Percentiles rank a stretch among this genome's conserved stretches.
Evolutionary conservation across 2,113 vertebrate genomes (phyloP).

Genomic region (Tragelaphus scriptus): DNA sequence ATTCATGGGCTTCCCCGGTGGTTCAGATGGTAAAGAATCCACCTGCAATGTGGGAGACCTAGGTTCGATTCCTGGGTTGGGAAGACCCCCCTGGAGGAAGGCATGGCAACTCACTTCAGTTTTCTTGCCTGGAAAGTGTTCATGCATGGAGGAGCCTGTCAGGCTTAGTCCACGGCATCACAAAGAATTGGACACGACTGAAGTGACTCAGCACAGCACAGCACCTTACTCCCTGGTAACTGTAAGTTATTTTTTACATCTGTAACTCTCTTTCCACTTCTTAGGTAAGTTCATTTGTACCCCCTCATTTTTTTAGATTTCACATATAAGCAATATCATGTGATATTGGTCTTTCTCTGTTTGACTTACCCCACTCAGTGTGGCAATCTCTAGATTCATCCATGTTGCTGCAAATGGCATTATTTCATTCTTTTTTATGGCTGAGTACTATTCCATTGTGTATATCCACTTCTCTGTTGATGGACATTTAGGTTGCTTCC

Average conservation of each 20-base stretch:
- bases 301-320: background rate
- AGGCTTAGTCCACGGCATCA: background rate
- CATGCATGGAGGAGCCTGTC: background rate
- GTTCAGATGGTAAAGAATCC: background rate
- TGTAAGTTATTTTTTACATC: background rate
- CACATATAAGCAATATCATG: background rate
- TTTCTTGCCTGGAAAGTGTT: background rate
- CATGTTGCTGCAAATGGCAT: background rate
- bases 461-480: background rate
- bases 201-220: background rate
- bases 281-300: background rate
- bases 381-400: background rate
- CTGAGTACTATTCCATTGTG: background rate
- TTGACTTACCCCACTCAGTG: background rate
- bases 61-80: background rate
- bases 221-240: background rate
- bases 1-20: background rate
- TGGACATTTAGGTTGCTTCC: background rate
- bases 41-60: background rate
- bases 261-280: background rate
- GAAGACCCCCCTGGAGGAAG: background rate
- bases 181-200: background rate
- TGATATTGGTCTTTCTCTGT: background rate
- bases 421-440: background rate
- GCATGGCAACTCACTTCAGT: background rate